Percentiles rank a stretch among this genome's conserved stretches.
Conservation (phyloP, 2,113 vertebrate genomes). For the Puma concolor region DNA sequence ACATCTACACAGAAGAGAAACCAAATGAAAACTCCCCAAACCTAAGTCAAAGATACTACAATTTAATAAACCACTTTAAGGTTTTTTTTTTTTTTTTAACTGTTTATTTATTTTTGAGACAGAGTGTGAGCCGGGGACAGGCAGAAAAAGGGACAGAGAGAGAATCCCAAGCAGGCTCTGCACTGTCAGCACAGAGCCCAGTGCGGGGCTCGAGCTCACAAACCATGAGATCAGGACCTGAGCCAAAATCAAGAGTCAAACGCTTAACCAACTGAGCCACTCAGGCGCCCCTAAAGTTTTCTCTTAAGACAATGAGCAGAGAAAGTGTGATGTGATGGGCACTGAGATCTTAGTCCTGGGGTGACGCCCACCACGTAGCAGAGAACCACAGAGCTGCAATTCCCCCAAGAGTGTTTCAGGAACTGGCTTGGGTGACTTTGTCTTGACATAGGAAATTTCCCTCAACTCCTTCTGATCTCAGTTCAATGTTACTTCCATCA, state of each 20-base stretch:
- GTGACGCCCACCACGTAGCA: not conserved
- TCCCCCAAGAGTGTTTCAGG: not conserved
- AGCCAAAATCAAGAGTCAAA: too few species aligned
- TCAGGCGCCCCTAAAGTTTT: too few species aligned
- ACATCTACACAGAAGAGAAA: not conserved
- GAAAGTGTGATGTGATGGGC: not conserved
- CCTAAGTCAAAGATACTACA: not conserved
- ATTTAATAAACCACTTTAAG: not conserved
- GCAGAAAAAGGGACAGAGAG: too few species aligned
- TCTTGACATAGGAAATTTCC: not conserved
- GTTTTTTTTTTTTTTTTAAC: too few species aligned
- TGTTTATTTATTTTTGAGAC: too few species aligned
- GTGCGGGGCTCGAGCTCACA: too few species aligned
- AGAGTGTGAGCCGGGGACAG: too few species aligned
- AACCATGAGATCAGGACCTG: too few species aligned
- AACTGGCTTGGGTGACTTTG: not conserved
- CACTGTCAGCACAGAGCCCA: too few species aligned
- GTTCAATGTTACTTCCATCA: rapidly evolving
- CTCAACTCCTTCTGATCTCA: not conserved
- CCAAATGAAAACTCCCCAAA: not conserved
- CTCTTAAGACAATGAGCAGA: not conserved
- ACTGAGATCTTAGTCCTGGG: not conserved
- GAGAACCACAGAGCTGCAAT: rapidly evolving
- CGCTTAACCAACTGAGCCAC: too few species aligned
- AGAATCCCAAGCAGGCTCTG: too few species aligned